A percentile compares a stretch with the other conserved stretches of the same genome.
These are phyloP conservation scores for Creontiades dilutus DNA, from an alignment of 2,888 invertebrate species.

Conservation along the genomic window DNA sequence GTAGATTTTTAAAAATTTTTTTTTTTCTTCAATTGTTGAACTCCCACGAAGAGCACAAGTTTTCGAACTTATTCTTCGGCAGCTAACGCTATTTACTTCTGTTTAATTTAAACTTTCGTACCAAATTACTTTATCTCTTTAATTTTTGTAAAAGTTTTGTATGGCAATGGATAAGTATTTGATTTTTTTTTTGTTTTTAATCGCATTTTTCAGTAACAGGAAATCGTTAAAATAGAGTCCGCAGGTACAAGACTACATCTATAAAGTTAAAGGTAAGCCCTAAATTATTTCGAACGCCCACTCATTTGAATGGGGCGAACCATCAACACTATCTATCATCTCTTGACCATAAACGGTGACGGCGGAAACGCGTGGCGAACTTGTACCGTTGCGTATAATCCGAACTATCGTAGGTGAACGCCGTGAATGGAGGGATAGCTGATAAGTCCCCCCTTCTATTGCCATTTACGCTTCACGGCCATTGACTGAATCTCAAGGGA, in stretches of 20 bases:
- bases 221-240: not conserved
- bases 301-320: not conserved
- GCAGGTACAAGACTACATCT: not conserved
- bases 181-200: too few relatives aligned
- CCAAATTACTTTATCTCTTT: too few relatives aligned
- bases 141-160: too few relatives aligned
- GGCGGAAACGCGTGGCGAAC: constrained; percentile 18
- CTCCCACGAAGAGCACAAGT: too few relatives aligned
- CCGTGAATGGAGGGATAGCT: not conserved
- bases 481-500: not conserved
- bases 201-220: too few relatives aligned
- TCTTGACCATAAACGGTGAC: constrained; percentile 10
- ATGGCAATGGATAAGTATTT: too few relatives aligned
- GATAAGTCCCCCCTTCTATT: not conserved
- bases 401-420: constrained; percentile 27
- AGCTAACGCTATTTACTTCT: too few relatives aligned
- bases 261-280: not conserved
- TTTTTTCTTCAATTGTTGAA: too few relatives aligned
- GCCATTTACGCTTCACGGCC: constrained; percentile 8
- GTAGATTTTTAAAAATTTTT: too few relatives aligned
- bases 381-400: constrained; percentile 21
- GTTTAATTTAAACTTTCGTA: too few relatives aligned
- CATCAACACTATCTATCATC: constrained; percentile 12
- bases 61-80: too few relatives aligned
- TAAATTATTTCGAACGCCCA: not conserved